A percentile compares a stretch with the other conserved stretches of the same genome.
Conservation (phyloP, 1,140 invertebrate species). For the Leptinotarsa texana region DNA sequence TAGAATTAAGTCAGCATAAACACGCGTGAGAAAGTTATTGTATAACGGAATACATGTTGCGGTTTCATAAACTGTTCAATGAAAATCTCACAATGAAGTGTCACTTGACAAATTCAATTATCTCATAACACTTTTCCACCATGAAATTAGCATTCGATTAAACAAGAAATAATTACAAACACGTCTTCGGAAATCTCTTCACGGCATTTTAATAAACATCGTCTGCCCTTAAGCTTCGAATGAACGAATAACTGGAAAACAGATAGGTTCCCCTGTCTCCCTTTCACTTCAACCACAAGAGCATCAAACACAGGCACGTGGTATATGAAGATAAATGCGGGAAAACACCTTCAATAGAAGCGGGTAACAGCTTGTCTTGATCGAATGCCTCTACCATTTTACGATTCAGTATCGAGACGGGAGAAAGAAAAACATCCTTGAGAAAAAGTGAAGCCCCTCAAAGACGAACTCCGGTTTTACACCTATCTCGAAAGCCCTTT, state of each 20-base stretch:
- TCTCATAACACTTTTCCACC: too few species aligned
- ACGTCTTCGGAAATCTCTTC: too few species aligned
- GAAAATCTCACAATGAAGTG: too few species aligned
- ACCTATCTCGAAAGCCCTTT: constrained; percentile 1
- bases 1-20: too few species aligned
- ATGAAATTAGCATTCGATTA: too few species aligned
- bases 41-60: too few species aligned
- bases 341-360: constrained; percentile 40
- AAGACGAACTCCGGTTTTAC: background rate
- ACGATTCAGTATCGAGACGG: constrained; percentile 36
- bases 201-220: too few species aligned
- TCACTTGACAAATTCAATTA: too few species aligned
- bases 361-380: constrained; percentile 43
- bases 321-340: constrained; percentile 44
- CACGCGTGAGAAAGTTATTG: too few species aligned
- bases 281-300: background rate
- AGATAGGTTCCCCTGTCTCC: background rate
- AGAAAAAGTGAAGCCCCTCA: background rate
- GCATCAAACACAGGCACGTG: constrained; percentile 30
- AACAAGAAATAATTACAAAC: too few species aligned
- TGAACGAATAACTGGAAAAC: background rate
- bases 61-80: too few species aligned
- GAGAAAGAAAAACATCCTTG: constrained; percentile 31
- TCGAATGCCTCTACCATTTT: constrained; percentile 38
- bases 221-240: background rate